A percentile compares a stretch with the other conserved stretches of the same genome.
Evolutionary conservation across 2,113 vertebrate species (phyloP).

Genomic region (Riparia riparia): DNA sequence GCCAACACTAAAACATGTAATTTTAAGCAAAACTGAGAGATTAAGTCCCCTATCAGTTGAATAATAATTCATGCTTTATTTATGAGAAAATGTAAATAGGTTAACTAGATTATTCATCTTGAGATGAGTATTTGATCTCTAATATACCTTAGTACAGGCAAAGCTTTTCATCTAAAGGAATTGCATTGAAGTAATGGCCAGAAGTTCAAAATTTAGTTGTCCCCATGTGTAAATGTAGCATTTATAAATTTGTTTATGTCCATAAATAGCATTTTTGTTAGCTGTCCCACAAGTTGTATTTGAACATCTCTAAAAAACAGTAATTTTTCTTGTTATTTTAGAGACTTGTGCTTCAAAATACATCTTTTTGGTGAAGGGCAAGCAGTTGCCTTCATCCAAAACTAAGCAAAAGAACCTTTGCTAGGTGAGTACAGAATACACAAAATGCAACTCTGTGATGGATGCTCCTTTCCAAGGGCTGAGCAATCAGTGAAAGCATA

Average conservation of each 20-base stretch:
- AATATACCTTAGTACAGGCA: neutral
- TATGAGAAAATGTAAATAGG: constrained; percentile 43
- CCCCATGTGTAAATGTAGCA: neutral
- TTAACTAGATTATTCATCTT: constrained; percentile 18
- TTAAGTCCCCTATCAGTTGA: constrained; percentile 8
- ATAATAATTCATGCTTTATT: constrained; percentile 35
- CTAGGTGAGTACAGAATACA: accelerated
- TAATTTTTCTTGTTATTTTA: neutral
- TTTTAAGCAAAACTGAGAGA: neutral
- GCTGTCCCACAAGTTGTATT: neutral
- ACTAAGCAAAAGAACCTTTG: neutral
- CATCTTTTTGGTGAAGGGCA: neutral
- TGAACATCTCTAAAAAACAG: neutral
- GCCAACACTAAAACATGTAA: neutral
- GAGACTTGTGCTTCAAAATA: neutral
- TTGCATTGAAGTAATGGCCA: neutral
- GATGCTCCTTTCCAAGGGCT: neutral
- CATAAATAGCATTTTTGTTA: neutral
- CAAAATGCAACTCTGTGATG: neutral
- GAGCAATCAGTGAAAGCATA: accelerated
- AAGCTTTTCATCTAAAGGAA: neutral
- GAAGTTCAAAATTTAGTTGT: neutral
- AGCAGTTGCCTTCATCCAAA: neutral
- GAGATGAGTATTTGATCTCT: constrained; percentile 37
- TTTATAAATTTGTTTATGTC: neutral